Evolutionary conservation across 37 sponge, comb jelly and placozoan genomes (phyloP), one percentile per base, ranked within the genome.

Genomic region (Crambe crambe): DNA sequence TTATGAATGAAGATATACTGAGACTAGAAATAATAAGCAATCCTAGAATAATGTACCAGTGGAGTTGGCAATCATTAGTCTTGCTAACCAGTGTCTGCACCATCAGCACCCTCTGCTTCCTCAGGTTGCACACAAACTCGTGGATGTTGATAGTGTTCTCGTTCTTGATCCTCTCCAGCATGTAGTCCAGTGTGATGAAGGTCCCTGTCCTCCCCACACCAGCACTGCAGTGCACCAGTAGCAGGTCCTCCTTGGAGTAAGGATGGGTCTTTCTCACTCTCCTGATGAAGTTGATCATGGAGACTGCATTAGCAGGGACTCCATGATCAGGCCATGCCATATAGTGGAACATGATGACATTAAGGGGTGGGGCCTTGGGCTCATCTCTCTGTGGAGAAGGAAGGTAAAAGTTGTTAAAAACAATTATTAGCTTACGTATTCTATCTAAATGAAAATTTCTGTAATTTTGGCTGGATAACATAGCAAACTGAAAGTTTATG

Each of bases 141-240:
- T 43, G 75, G 57, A 89, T 69, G 44, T 87, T 77, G 40, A 89
- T 40, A 30, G 70, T 58, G 30, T 67, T 44, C 56, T 79, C 90
- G 29, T 38, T 36, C 27, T 67, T 70, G 23, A 89, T 75, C 38
- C 77, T 58, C 63, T 89, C 63, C 73, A 89, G 23, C 90, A 89
- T 81, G 26, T 12, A 54, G 54, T 89, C 90, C 80, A 89, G 78
- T 21, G 63, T 47, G 65, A 89, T 86, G 75, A 86, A 89, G 42
- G 90, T 86, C 15, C 90, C 90, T 43, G 90, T 89, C 5, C 90
- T 44, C 2, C 90, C 90, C 57, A 89, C 86, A 8, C 90, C 85
- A 61, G 90, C 90, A 80, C 91, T 93, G 87, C 94, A 93, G 80
- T 93, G 94, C 18, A 89, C 91, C 64, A 93, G 70, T 0, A 89